Conservation (phyloP, 1,140 invertebrate species). For the Anagrus nilaparvatae region DNA sequence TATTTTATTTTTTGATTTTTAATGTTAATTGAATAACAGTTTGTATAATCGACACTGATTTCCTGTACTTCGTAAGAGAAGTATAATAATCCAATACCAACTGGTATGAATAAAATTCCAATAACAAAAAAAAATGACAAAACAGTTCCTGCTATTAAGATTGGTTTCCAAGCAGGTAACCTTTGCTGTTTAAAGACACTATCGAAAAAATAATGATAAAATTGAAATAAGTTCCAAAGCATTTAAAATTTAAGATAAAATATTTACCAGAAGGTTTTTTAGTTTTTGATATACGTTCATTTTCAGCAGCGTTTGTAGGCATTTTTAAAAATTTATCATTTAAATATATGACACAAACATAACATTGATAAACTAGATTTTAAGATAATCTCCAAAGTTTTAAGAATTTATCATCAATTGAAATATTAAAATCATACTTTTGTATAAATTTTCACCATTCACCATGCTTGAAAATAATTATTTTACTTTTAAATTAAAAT, state of each 20-base stretch:
- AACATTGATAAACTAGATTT: too few relatives aligned
- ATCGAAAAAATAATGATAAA: slow-evolving; percentile 49
- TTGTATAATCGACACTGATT: slow-evolving; percentile 70
- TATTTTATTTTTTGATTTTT: slow-evolving; percentile 37
- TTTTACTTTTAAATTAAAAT: too few relatives aligned
- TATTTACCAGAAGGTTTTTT: slow-evolving; percentile 38
- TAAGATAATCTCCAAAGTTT: too few relatives aligned
- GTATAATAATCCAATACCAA: slow-evolving; percentile 85
- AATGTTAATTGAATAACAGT: slow-evolving; percentile 52
- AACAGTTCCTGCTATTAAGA: slow-evolving; percentile 94
- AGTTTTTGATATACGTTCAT: slow-evolving; percentile 29
- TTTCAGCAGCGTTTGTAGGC: slow-evolving; percentile 27
- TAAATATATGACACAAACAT: too few relatives aligned
- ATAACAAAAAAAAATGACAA: slow-evolving; percentile 95
- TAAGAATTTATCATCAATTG: too few relatives aligned
- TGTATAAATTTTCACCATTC: too few relatives aligned
- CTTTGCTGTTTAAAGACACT: slow-evolving; percentile 97
- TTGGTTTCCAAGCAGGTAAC: slow-evolving; percentile 97
- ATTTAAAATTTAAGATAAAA: slow-evolving; percentile 2
- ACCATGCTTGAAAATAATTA: too few relatives aligned
- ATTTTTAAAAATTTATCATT: too few relatives aligned
- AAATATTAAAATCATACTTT: too few relatives aligned
- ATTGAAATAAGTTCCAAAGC: too few relatives aligned
- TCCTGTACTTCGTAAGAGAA: slow-evolving; percentile 86
- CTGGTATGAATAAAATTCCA: slow-evolving; percentile 92